Evolutionary conservation across 2,888 invertebrate genomes (phyloP), one percentile per base, ranked within the genome.

Genomic region (Drosophila conformis): DNA sequence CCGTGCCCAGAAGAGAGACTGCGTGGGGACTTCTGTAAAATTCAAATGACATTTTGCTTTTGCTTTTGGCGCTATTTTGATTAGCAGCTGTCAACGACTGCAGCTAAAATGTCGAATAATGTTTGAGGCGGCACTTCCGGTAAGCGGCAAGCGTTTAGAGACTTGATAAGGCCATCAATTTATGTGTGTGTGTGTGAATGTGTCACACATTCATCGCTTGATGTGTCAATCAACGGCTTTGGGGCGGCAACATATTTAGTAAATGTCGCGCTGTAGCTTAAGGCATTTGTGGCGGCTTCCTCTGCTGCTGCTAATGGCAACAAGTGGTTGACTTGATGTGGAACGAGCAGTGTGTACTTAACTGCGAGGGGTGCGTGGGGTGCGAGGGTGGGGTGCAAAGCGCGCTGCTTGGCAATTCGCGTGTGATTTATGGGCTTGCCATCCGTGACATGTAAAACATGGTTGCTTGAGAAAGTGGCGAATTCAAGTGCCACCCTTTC

Each of bases 61-160:
- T 25, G 59, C 57, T 35, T 62, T 70, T 71, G 71, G 70, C 70
- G 76, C 61, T 69, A 78, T 63, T 86, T 83, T 86, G 86, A 85
- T 82, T 82, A 76, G 82, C 80, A 73, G 80, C 83, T 82, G 87
- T 86, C 85, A 76, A 54, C 81, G 70, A n/a, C 10, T 21, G 57
- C 53, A 49, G 27, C 49, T 64, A 49, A 76, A 69, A 73, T 57
- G 76, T 58, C 69, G 51, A 85, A 74, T 56, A 65, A 29, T 53
- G 49, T 65, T 59, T 82, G 84, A 86, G 76, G 71, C 29, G 66
- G 62, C 65, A 78, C 83, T 86, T 86, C 88, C 86, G 86, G 38
- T 69, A 53, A 36, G 42, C 42, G 57, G 63, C 68, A 36, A 53
- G 29, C 29, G 33, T 48, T 49, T 18, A 25, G 33, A 49, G 10